Evolutionary conservation across 2,888 invertebrate species (phyloP).

Genomic region (Drosophila paramelanica): DNA sequence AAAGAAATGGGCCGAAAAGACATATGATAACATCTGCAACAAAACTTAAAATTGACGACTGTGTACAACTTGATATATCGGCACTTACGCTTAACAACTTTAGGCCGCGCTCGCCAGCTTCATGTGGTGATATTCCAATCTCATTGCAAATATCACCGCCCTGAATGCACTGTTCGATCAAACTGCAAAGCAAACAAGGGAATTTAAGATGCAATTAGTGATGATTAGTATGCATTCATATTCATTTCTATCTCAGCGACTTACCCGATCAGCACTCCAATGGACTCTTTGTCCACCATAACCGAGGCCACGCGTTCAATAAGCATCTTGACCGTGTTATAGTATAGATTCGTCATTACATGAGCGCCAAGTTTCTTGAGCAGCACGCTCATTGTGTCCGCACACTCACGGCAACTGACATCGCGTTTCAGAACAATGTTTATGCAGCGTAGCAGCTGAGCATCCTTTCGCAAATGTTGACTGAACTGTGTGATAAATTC

Average conservation of each 20-base stretch:
- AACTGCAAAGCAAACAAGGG: slow-evolving; percentile 52
- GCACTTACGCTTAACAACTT: slow-evolving; percentile 91
- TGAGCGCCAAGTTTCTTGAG: slow-evolving; percentile 97
- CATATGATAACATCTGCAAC: slow-evolving; percentile 89
- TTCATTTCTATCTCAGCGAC: slow-evolving; percentile 40
- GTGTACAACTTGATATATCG: rapidly evolving
- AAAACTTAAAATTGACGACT: not conserved
- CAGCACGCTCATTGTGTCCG: slow-evolving; percentile 93
- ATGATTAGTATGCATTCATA: not conserved
- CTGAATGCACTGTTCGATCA: slow-evolving; percentile 90
- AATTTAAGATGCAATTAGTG: not conserved
- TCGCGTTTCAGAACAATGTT: slow-evolving; percentile 94
- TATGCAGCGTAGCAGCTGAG: slow-evolving; percentile 90
- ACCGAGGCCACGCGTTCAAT: slow-evolving; percentile 97
- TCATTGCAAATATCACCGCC: slow-evolving; percentile 89
- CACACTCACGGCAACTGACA: slow-evolving; percentile 97
- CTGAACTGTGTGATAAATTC: slow-evolving; percentile 95
- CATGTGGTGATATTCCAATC: slow-evolving; percentile 91
- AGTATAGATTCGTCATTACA: slow-evolving; percentile 97
- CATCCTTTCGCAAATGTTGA: slow-evolving; percentile 90
- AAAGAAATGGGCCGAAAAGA: slow-evolving; percentile 96
- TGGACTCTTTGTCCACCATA: slow-evolving; percentile 96
- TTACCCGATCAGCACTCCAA: slow-evolving; percentile 89
- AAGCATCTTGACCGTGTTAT: slow-evolving; percentile 97
- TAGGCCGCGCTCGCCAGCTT: slow-evolving; percentile 95